These are phyloP conservation scores for Laticauda laticaudata DNA, from an alignment of 2,113 vertebrate species.

Conservation along the genomic window DNA sequence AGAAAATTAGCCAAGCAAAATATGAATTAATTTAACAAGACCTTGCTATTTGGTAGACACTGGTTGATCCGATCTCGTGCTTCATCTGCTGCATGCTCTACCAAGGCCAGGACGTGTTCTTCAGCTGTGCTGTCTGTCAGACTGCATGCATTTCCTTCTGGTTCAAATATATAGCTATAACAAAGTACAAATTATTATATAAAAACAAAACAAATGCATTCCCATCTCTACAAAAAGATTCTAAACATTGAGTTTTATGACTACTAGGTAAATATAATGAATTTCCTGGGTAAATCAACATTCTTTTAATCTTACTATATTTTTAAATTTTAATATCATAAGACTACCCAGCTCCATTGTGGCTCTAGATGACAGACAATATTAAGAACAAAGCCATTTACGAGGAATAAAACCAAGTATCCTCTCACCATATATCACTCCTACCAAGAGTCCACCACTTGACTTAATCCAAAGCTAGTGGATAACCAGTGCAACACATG, in stretches of 20 bases:
- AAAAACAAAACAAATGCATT: not conserved
- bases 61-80: conserved; percentile 91
- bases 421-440: not conserved
- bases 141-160: conserved; percentile 94
- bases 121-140: conserved; percentile 95
- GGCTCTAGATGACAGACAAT: not conserved
- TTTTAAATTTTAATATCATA: not conserved
- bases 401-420: not conserved
- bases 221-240: not conserved
- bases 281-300: not conserved
- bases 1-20: not conserved
- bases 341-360: not conserved
- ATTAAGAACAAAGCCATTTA: not conserved
- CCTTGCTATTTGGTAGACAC: conserved; percentile 91
- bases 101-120: conserved; percentile 93
- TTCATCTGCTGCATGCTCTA: conserved; percentile 95
- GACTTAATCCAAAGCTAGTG: not conserved
- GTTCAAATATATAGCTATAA: conserved; percentile 89
- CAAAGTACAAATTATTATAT: conserved; percentile 33
- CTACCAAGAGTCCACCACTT: not conserved
- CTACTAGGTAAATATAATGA: conserved; percentile 2
- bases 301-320: not conserved
- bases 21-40: conserved; percentile 46
- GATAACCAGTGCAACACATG: not conserved
- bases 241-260: conserved; percentile 26